These are phyloP conservation scores for Otolemur garnettii DNA, from an alignment of 2,113 vertebrate genomes.

Conservation along the genomic window DNA sequence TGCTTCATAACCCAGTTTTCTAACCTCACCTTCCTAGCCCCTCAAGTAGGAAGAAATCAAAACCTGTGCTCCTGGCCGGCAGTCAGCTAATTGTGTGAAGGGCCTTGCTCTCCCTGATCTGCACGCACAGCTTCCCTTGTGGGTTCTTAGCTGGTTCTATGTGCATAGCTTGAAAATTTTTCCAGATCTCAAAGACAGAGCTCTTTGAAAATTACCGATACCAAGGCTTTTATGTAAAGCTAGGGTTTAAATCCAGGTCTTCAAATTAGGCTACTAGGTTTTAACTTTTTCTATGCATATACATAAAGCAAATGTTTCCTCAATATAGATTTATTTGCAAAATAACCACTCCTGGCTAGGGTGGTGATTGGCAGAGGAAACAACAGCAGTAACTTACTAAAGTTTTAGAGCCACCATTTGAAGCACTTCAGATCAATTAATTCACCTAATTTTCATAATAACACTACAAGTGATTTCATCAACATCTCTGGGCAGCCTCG, in stretches of 20 bases:
- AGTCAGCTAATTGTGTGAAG: slow-evolving; percentile 13
- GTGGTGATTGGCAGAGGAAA: not conserved
- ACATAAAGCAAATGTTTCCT: not conserved
- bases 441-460: not conserved
- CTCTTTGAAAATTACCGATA: not conserved
- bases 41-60: not conserved
- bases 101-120: not conserved
- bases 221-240: not conserved
- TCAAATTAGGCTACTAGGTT: not conserved
- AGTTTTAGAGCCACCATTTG: not conserved
- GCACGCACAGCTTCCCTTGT: not conserved
- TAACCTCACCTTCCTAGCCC: not conserved
- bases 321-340: not conserved
- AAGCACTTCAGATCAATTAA: not conserved
- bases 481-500: not conserved
- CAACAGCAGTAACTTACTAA: not conserved
- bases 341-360: not conserved
- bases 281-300: not conserved
- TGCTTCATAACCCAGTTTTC: not conserved
- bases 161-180: not conserved
- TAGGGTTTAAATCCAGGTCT: not conserved
- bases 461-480: not conserved
- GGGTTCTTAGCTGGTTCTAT: not conserved
- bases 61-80: not conserved
- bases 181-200: not conserved